phyloP scores from a whole-genome alignment of 2,797 vertebrate genomes.

The Morelia viridis region DNA sequence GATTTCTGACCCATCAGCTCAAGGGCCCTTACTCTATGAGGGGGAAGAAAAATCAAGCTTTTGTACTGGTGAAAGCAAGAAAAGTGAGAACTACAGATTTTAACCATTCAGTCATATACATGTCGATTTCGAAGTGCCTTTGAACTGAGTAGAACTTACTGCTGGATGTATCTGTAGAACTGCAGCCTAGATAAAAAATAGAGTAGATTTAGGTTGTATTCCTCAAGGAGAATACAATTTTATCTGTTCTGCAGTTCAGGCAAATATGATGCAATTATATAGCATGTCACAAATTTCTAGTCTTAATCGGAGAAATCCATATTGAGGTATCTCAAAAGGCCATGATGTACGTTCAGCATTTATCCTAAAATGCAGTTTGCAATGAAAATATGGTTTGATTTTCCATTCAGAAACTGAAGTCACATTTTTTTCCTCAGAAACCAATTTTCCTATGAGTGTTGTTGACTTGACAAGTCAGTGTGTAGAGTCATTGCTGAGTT shows the following conservation, averaged over 20 bases:
- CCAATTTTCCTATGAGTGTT: constrained; percentile 24
- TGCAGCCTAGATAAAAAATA: neutral
- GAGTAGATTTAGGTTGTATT: neutral
- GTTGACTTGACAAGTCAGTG: neutral
- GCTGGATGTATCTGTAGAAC: neutral
- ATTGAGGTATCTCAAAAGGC: neutral
- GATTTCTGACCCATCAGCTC: neutral
- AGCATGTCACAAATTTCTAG: neutral
- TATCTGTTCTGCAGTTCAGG: neutral
- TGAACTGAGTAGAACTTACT: neutral
- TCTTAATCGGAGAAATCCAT: constrained; percentile 23
- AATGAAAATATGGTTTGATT: constrained; percentile 28
- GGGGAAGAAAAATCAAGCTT: neutral
- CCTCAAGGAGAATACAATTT: constrained; percentile 6
- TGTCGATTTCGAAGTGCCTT: neutral
- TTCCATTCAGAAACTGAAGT: constrained; percentile 40
- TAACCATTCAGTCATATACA: neutral
- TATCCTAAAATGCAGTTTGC: constrained; percentile 32
- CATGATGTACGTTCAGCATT: constrained; percentile 29
- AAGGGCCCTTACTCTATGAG: neutral
- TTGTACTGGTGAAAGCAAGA: neutral
- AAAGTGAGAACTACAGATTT: neutral
- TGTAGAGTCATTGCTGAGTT: neutral
- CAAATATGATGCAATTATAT: neutral
- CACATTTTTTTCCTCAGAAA: constrained; percentile 11